Evolutionary conservation across 2,113 vertebrate genomes (phyloP), one percentile per base, ranked within the genome.

Genomic region (Nothobranchius furzeri): DNA sequence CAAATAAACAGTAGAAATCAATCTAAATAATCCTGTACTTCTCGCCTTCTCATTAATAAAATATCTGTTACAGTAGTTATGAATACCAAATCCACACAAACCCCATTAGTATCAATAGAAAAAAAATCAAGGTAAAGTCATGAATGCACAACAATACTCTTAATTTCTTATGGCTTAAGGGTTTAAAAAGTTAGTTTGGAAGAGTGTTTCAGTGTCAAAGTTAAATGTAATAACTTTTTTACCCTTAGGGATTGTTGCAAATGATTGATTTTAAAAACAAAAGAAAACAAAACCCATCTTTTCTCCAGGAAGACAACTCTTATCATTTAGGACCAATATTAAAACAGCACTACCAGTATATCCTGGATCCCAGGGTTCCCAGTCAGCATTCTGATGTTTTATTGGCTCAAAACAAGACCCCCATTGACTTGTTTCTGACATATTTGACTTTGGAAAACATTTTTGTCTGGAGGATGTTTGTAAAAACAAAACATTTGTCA

Each of bases 1-100:
- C 81, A 74, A 73, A 69, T 49, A 81, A 76, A 86, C 78, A 81
- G 79, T 81, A 47, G 43, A 71, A 87, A 90, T 89, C 83, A 4
- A 89, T 89, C 59, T 17, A 67, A 81, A 85, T 82, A 65, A 84
- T 88, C 60, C 55, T n/a, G 51, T 55, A 35, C 46, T 60, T 54
- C 60, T 58, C 70, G 45, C 63, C 60, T 83, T 59, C 20, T 35
- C 35, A 64, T 71, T 80, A 59, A 80, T 50, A 3, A 14, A n/a
- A 2, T 63, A 60, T 68, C 1, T 24, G 53, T 17, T 42, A 17
- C 17, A 64, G 66, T 57, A 54, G 40, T 61, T 10, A 49, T 36
- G 52, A 62, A 55, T 71, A 20, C 53, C 11, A 47, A 37, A 2
- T 1, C 42, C 10, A 43, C 17, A 46, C 11, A 25, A 9, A 25